Evolutionary conservation across 2,888 invertebrate genomes (phyloP).

Genomic region (Acronicta psi): DNA sequence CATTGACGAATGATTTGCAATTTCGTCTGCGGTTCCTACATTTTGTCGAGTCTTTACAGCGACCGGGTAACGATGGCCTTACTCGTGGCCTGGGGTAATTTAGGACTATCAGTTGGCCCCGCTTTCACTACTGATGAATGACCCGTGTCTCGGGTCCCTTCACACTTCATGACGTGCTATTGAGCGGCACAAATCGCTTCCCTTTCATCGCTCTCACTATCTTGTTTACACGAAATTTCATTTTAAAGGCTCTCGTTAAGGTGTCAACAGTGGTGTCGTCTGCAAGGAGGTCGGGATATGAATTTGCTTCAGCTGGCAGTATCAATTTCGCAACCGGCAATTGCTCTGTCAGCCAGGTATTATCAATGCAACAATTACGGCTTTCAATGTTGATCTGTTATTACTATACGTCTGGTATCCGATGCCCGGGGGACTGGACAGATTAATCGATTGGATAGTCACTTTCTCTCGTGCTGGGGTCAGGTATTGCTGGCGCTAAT

Average conservation of each 20-base stretch:
- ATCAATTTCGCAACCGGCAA: slow-evolving; percentile 72
- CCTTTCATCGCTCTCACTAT: slow-evolving; percentile 77
- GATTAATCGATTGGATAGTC: slow-evolving; percentile 80
- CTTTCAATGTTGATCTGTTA: slow-evolving; percentile 75
- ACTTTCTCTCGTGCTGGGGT: slow-evolving; percentile 77
- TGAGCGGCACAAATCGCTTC: slow-evolving; percentile 78
- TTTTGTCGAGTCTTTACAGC: slow-evolving; percentile 62
- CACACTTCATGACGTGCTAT: slow-evolving; percentile 71
- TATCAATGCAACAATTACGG: slow-evolving; percentile 79
- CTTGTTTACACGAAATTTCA: slow-evolving; percentile 76
- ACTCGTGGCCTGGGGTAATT: slow-evolving; percentile 74
- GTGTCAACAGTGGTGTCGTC: slow-evolving; percentile 67
- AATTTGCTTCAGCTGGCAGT: slow-evolving; percentile 60
- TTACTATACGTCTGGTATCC: slow-evolving; percentile 75
- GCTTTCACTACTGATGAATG: slow-evolving; percentile 83
- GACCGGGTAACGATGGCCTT: slow-evolving; percentile 66
- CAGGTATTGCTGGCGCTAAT: slow-evolving; percentile 73
- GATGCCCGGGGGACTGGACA: slow-evolving; percentile 71
- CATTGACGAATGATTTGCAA: slow-evolving; percentile 76
- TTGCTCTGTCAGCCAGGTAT: slow-evolving; percentile 73
- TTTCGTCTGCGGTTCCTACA: slow-evolving; percentile 63
- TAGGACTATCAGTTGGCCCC: slow-evolving; percentile 75
- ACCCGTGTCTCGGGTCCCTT: slow-evolving; percentile 73
- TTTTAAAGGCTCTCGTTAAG: slow-evolving; percentile 73
- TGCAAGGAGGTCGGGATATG: slow-evolving; percentile 55